Conservation (phyloP, 2,888 invertebrate genomes). For the Drosophila dives region DNA sequence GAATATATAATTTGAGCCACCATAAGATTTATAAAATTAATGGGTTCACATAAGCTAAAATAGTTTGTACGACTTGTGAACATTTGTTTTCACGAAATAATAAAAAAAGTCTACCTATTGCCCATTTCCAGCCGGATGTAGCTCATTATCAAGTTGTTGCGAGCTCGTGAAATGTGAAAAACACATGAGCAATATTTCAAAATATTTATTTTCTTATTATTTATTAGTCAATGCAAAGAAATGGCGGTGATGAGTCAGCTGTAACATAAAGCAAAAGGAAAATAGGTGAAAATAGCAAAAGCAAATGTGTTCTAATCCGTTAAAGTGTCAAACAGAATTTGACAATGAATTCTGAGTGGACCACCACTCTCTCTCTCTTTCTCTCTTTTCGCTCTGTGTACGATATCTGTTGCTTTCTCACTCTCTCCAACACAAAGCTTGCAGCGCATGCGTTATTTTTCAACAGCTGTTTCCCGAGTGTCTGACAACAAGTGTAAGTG, state of each 20-base stretch:
- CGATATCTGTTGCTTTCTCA: neutral
- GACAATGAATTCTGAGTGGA: slow-evolving; percentile 25
- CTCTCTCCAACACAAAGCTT: slow-evolving; percentile 39
- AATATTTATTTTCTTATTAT: slow-evolving; percentile 20
- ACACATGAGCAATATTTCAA: slow-evolving; percentile 25
- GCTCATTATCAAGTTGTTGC: slow-evolving; percentile 47
- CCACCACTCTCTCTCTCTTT: slow-evolving; percentile 1
- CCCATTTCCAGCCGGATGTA: slow-evolving; percentile 46
- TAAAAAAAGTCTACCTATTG: slow-evolving; percentile 14
- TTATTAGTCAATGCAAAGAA: slow-evolving; percentile 34
- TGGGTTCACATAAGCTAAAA: slow-evolving; percentile 15
- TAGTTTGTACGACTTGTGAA: slow-evolving; percentile 42
- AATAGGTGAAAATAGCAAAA: slow-evolving; percentile 25
- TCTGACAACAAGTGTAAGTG: slow-evolving; percentile 66
- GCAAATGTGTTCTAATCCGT: slow-evolving; percentile 30
- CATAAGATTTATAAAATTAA: slow-evolving; percentile 19
- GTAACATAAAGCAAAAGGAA: slow-evolving; percentile 26
- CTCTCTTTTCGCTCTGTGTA: slow-evolving; percentile 10
- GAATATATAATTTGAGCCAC: neutral
- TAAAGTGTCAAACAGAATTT: slow-evolving; percentile 47
- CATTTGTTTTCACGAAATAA: slow-evolving; percentile 38
- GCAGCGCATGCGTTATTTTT: slow-evolving; percentile 54
- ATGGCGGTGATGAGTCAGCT: slow-evolving; percentile 58
- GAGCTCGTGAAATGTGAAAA: slow-evolving; percentile 27
- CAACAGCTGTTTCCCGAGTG: slow-evolving; percentile 46